Percentiles rank a stretch among this genome's conserved stretches.
phyloP scores from a whole-genome alignment of 2,113 vertebrate genomes.

The Sakesphorus luctuosus region DNA sequence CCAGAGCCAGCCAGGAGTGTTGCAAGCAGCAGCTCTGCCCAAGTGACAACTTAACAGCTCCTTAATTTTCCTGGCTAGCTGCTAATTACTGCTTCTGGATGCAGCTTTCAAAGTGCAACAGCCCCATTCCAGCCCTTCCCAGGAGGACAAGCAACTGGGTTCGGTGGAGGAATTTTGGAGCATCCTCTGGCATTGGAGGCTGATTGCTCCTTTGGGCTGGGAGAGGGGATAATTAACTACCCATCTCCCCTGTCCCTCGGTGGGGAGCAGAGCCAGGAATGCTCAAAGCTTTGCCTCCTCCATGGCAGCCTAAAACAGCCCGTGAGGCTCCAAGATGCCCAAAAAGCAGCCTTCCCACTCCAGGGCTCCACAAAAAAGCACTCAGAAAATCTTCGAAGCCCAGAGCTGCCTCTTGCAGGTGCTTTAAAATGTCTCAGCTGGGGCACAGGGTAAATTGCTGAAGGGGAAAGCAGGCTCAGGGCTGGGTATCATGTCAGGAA shows the following conservation, averaged over 20 bases:
- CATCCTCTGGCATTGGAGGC: background rate
- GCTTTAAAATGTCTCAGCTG: background rate
- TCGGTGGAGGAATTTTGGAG: background rate
- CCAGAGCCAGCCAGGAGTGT: background rate
- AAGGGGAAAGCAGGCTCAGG: accelerated
- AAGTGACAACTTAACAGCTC: background rate
- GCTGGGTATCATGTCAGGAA: background rate
- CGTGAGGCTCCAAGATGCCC: accelerated
- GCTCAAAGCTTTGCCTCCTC: background rate
- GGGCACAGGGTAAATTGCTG: background rate
- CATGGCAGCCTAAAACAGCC: background rate
- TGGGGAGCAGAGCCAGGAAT: accelerated
- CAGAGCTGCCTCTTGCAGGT: background rate
- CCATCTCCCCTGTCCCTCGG: background rate
- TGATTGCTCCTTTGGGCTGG: background rate
- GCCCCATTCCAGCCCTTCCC: background rate
- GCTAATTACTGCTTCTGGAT: background rate
- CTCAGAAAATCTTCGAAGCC: background rate
- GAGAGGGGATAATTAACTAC: background rate
- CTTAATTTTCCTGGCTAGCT: background rate
- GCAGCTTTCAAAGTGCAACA: background rate
- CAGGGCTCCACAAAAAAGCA: background rate
- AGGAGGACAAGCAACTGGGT: background rate
- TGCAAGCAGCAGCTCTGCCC: background rate
- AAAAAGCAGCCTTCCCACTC: background rate